Evolutionary conservation across 2,113 vertebrate genomes (phyloP).

Genomic region (Myrmecophaga tridactyla): DNA sequence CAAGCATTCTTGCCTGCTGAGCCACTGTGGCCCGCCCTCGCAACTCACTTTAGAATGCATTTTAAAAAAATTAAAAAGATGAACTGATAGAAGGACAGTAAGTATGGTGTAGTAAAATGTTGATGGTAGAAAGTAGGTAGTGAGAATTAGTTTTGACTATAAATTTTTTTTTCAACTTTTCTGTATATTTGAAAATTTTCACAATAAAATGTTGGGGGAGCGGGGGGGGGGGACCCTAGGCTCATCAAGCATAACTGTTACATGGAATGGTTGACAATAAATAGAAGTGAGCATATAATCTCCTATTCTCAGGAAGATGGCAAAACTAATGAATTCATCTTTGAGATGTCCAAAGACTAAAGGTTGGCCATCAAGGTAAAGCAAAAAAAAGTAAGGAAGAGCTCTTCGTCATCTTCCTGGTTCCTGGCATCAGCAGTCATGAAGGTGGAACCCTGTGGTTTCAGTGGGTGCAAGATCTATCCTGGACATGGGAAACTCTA

Average conservation of each 20-base stretch:
- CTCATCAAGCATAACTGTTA: background rate
- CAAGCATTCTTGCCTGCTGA: too few relatives aligned
- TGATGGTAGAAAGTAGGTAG: background rate
- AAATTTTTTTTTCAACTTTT: conserved; percentile 2
- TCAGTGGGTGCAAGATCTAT: too few relatives aligned
- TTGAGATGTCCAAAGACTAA: background rate
- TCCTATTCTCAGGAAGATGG: too few relatives aligned
- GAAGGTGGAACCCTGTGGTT: too few relatives aligned
- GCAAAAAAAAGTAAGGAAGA: too few relatives aligned
- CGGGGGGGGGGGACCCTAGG: background rate
- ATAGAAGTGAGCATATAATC: background rate
- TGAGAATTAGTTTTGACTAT: background rate
- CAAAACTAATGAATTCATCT: too few relatives aligned
- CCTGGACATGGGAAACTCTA: too few relatives aligned
- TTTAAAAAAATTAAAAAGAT: background rate
- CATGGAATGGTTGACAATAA: background rate
- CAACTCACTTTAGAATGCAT: background rate
- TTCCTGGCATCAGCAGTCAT: too few relatives aligned
- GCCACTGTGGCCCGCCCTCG: too few relatives aligned
- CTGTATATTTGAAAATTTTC: background rate
- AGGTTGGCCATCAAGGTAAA: background rate
- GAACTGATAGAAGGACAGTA: background rate
- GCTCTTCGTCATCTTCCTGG: too few relatives aligned
- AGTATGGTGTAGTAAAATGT: background rate
- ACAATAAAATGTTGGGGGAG: background rate